Evolutionary conservation across 2,888 invertebrate species (phyloP), one percentile per base, ranked within the genome.

Genomic region (Globia sparganii): DNA sequence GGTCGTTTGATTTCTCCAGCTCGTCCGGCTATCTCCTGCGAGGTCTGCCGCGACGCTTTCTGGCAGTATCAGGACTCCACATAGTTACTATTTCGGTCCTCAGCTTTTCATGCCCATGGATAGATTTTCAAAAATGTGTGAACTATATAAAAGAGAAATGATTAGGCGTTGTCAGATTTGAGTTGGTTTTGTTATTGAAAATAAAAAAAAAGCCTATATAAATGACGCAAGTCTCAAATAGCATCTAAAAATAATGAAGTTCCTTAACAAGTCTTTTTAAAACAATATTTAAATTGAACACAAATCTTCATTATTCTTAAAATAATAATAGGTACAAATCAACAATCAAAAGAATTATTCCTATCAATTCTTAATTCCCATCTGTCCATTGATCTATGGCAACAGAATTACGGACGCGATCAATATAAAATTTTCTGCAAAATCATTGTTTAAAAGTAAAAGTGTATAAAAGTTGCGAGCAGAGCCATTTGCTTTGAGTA

Each of bases 391-490:
- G 43, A 2, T 78, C 61, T 62, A 37, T 78, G 70, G 37, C 28
- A n/a, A 37, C 37, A 62, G 18, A 15, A 69, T 1, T n/a, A 28
- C n/a, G 9, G 28, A 15, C 37, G 61, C 79, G 53, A 56, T 62
- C 25, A 21, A 31, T n/a, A 31, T 5, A 67, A 59, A 4, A 37
- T 62, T 79, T 75, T 71, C 53, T 77, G 77, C 79, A 8, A 70
- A 62, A 71, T 77, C 71, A 77, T 70, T 62, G 79, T 62, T 56
- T 49, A 77, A 78, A 77, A 77, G 77, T 79, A 77, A 78, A 77
- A 76, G 76, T 77, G 78, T 40, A 13, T 77, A 40, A 40, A 67
- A 71, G 0, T 46, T 31, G 79, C 28, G 53, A 62, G 31, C 31
- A 5, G 15, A 43, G 18, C 11, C 43, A 77, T 78, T 70, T 70